Evolutionary conservation across 2,797 vertebrate species (phyloP), one percentile per base, ranked within the genome.

Genomic region (Alouatta caraya): DNA sequence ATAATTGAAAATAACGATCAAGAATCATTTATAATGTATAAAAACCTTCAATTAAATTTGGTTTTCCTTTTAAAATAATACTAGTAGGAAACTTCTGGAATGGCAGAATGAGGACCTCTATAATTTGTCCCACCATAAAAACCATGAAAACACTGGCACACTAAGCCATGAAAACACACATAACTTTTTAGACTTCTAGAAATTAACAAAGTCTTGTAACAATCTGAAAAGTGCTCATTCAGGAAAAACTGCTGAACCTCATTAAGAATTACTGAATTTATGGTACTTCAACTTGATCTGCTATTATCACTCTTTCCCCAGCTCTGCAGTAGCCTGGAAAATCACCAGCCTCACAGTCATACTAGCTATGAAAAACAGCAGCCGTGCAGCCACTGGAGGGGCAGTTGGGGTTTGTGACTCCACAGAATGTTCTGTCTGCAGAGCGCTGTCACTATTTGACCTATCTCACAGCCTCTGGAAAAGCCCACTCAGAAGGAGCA

Each of bases 31-130:
- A 55, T 19, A 94, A 78, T 79, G 1, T 75, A 52, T 82, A 55
- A 90, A 52, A 90, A 61, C 1, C 78, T 72, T 91, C 12, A 37
- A 46, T 39, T 81, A 7, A 80, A 59, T 46, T 84, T 80, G 42
- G 24, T 94, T 96, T 84, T 17, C 12, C 26, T 95, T 86, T 93
- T 57, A 92, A 48, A 80, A 88, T 84, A 90, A 85, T 90, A 70
- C 46, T 81, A 46, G 11, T 59, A 19, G 24, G 15, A 28, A 17
- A 61, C 22, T 83, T 75, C 30, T 61, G 7, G 12, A 70, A 50
- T 70, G 37, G 55, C 55, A 59, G 28, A 70, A 42, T 44, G 12
- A 57, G 44, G 44, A 50, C 24, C 37, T 85, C 22, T 73, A 24
- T 86, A 92, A 92, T 75, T 86, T 50, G 9, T 37, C 5, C 4